Evolutionary conservation across 2,797 vertebrate species (phyloP).

Genomic region (Cheirogaleus major): DNA sequence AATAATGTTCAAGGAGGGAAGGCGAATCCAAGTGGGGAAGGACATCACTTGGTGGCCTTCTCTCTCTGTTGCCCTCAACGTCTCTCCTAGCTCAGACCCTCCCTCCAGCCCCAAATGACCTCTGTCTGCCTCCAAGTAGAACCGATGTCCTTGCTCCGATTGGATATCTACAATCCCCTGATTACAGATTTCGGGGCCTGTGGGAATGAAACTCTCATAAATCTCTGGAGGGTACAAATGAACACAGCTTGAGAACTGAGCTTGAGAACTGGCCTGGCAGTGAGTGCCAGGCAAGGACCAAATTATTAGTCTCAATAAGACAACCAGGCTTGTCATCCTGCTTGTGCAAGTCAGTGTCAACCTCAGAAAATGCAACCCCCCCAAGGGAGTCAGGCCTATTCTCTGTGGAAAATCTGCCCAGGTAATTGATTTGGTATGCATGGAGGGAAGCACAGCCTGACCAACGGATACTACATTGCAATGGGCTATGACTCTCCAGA

Average conservation of each 20-base stretch:
- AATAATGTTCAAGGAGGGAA: background rate
- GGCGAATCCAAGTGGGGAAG: accelerated
- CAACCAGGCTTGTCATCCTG: too few species aligned
- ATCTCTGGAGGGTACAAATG: background rate
- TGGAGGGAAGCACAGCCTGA: background rate
- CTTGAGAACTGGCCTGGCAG: background rate
- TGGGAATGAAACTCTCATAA: background rate
- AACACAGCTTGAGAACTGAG: background rate
- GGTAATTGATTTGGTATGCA: background rate
- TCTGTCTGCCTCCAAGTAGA: background rate
- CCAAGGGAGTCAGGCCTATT: too few species aligned
- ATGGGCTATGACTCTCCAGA: background rate
- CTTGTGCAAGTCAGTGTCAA: background rate
- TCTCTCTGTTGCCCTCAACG: accelerated
- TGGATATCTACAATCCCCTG: background rate
- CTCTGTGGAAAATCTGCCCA: background rate
- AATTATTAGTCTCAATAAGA: background rate
- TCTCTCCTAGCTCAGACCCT: background rate
- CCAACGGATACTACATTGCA: background rate
- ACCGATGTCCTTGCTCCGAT: background rate
- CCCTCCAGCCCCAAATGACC: background rate
- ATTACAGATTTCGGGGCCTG: background rate
- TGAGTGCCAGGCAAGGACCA: background rate
- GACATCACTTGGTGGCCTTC: background rate
- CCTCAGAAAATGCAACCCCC: background rate